These are phyloP conservation scores for Polypedilum pembai DNA, from an alignment of 1,140 invertebrate genomes.

Conservation along the genomic window DNA sequence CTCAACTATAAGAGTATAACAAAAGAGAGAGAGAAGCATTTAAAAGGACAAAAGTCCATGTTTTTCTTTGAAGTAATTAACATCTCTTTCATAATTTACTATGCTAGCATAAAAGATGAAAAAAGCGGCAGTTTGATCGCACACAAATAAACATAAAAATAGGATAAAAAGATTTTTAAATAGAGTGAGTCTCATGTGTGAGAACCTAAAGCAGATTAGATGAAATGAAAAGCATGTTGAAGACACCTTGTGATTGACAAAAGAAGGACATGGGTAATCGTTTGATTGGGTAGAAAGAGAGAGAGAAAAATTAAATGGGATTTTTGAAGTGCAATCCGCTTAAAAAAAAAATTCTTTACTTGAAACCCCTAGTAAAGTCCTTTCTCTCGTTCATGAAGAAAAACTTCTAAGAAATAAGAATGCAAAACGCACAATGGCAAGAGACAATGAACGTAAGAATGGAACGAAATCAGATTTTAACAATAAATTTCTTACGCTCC, in stretches of 20 bases:
- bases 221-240: not conserved
- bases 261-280: not conserved
- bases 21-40: not conserved
- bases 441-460: constrained; percentile 13
- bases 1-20: not conserved
- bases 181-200: not conserved
- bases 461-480: constrained; percentile 12
- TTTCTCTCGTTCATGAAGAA: not conserved
- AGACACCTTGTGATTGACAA: constrained; percentile 1
- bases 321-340: too few species aligned
- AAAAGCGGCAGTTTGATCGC: not conserved
- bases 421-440: not conserved
- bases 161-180: not conserved
- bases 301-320: not conserved
- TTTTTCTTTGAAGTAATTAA: constrained; percentile 15
- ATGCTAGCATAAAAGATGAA: not conserved
- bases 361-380: too few species aligned
- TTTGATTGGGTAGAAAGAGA: not conserved
- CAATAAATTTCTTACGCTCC: constrained; percentile 17
- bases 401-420: not conserved
- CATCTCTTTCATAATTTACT: constrained; percentile 19
- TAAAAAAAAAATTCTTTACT: not conserved
- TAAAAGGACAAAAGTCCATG: constrained; percentile 1
- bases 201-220: not conserved
- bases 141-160: not conserved